Percentiles rank a stretch among this genome's conserved stretches.
Conservation (phyloP, 2,113 vertebrate genomes). For the Siniperca chuatsi region DNA sequence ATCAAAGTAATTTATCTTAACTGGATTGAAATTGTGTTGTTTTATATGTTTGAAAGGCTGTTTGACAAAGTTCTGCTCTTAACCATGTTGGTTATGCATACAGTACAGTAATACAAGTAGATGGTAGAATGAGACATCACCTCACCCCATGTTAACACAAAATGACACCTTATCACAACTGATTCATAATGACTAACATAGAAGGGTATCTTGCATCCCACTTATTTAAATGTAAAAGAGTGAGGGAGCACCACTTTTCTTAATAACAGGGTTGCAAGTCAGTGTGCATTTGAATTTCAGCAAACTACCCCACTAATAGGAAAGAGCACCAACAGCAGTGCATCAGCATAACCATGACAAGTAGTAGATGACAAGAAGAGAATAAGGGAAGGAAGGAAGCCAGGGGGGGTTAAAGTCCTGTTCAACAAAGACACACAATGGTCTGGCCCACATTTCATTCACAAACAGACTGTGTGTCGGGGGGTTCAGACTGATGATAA, state of each 20-base stretch:
- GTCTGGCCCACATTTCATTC: conserved; percentile 59
- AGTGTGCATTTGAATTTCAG: not conserved
- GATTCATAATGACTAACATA: conserved; percentile 20
- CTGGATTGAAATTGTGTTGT: conserved; percentile 1
- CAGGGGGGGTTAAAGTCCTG: not conserved
- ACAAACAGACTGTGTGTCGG: conserved; percentile 26
- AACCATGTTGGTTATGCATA: conserved; percentile 37
- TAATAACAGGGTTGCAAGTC: not conserved
- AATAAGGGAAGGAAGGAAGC: conserved; percentile 32
- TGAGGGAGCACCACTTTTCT: not conserved
- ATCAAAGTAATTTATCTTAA: conserved; percentile 5
- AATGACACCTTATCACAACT: conserved; percentile 42
- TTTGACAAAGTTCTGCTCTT: conserved; percentile 11
- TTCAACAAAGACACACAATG: conserved; percentile 70
- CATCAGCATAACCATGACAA: conserved; percentile 28
- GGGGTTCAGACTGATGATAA: conserved; percentile 19
- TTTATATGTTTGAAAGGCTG: conserved; percentile 10
- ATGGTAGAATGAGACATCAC: conserved; percentile 39
- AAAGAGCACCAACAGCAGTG: not conserved
- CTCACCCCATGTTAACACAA: conserved; percentile 18
- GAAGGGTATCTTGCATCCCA: not conserved
- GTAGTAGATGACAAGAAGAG: conserved; percentile 21
- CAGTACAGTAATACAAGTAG: conserved; percentile 28
- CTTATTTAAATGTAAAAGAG: not conserved
- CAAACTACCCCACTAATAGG: not conserved